phyloP scores from a whole-genome alignment of 2,888 invertebrate genomes.

The Agrochola litura region DNA sequence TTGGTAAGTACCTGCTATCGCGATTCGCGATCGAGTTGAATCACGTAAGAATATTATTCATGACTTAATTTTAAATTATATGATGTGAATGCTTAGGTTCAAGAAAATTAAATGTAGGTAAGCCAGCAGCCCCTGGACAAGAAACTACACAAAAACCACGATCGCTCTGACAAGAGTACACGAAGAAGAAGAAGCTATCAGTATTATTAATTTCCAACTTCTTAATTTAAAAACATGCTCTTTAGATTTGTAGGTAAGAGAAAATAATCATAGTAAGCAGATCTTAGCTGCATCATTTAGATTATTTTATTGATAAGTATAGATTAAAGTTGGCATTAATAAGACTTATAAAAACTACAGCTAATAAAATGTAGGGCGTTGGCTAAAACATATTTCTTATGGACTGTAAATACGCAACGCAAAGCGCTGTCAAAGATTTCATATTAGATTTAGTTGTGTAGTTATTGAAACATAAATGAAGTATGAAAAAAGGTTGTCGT shows the following conservation, averaged over 20 bases:
- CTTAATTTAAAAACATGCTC: background rate
- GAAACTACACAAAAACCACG: too few species aligned
- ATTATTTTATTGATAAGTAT: background rate
- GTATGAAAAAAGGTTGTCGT: background rate
- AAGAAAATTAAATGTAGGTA: background rate
- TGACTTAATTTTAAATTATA: background rate
- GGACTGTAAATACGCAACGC: conserved; percentile 21
- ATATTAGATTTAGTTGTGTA: conserved; percentile 9
- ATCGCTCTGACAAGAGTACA: too few species aligned
- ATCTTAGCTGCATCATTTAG: background rate
- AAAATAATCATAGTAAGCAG: background rate
- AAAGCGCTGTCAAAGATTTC: conserved; percentile 23
- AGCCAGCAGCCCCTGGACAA: background rate
- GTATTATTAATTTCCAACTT: background rate
- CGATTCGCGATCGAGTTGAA: conserved; percentile 11
- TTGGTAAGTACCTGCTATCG: background rate
- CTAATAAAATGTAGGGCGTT: conserved; percentile 55
- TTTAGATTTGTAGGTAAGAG: background rate
- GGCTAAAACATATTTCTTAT: conserved; percentile 44
- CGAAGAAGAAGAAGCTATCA: background rate
- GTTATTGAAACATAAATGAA: conserved; percentile 21
- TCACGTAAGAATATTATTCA: background rate
- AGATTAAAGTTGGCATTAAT: background rate
- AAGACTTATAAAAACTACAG: conserved; percentile 11
- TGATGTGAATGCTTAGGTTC: background rate